Conservation (phyloP, 2,888 invertebrate species). For the Drosophila parthenogenetica region DNA sequence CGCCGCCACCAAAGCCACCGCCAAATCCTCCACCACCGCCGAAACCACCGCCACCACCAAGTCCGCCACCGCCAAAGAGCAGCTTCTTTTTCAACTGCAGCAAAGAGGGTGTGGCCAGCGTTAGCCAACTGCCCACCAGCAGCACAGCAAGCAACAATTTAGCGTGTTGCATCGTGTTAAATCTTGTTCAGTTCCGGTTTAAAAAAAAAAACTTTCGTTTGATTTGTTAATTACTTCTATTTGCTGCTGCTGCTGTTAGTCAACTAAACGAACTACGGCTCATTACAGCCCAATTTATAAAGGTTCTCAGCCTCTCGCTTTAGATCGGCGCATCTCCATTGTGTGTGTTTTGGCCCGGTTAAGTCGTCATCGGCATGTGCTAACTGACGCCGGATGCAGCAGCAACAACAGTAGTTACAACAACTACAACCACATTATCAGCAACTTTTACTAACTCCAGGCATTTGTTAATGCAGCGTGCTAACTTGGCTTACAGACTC, state of each 20-base stretch:
- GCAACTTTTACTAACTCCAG: conserved; percentile 2
- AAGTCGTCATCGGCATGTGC: conserved; percentile 37
- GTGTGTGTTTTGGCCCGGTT: conserved; percentile 45
- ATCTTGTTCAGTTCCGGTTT: conserved; percentile 18
- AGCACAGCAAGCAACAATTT: conserved; percentile 38
- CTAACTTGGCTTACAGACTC: conserved; percentile 12
- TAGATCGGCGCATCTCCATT: conserved; percentile 34
- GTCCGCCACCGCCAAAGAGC: conserved; percentile 50
- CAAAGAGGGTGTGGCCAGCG: conserved; percentile 55
- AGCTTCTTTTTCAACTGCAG: conserved; percentile 62
- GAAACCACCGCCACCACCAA: conserved; percentile 30
- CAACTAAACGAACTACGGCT: conserved; percentile 48
- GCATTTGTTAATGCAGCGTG: conserved; percentile 23
- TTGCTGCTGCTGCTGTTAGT: conserved; percentile 18
- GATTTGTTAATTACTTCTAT: background rate
- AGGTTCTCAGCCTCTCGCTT: conserved; percentile 36
- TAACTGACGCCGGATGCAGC: conserved; percentile 38
- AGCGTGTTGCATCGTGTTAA: conserved; percentile 36
- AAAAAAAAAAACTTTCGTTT: background rate
- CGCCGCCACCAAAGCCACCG: conserved; percentile 39
- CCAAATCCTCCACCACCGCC: conserved; percentile 29
- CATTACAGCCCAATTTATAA: conserved; percentile 56
- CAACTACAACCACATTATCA: conserved; percentile 13
- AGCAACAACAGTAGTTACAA: conserved; percentile 21
- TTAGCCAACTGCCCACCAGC: conserved; percentile 54